Percentiles rank a stretch among this genome's conserved stretches.
phyloP scores from a whole-genome alignment of 2,113 vertebrate genomes.

The Thalassarche chlororhynchos region DNA sequence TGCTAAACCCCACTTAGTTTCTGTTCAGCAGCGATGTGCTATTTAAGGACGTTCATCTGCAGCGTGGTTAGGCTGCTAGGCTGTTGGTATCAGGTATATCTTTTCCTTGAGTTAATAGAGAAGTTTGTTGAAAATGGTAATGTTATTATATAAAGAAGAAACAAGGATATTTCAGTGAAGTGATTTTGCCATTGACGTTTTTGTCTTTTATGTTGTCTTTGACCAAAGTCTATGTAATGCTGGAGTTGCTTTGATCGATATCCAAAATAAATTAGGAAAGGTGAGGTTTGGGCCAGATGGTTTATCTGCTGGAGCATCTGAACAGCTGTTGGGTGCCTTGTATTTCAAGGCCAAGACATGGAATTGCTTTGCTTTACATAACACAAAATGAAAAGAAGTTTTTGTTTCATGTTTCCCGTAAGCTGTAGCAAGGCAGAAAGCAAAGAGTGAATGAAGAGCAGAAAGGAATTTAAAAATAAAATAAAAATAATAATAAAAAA shows the following conservation, averaged over 20 bases:
- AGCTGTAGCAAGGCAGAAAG: not conserved
- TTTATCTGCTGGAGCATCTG: slow-evolving; percentile 58
- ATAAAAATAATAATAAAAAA: not conserved
- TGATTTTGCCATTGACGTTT: not conserved
- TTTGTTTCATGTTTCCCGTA: slow-evolving; percentile 29
- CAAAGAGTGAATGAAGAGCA: not conserved
- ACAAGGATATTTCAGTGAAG: not conserved
- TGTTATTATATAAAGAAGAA: not conserved
- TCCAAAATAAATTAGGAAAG: slow-evolving; percentile 19
- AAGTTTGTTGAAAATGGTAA: not conserved
- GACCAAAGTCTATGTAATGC: not conserved
- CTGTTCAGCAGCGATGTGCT: not conserved
- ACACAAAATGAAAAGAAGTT: slow-evolving; percentile 17
- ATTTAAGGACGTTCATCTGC: not conserved
- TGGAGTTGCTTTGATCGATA: slow-evolving; percentile 17
- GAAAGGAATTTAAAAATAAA: not conserved
- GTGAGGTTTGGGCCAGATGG: slow-evolving; percentile 36
- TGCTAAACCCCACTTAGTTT: not conserved
- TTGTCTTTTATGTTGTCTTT: not conserved
- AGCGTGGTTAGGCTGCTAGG: not conserved
- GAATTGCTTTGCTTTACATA: slow-evolving; percentile 23
- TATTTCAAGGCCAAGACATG: not conserved
- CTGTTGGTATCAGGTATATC: not conserved
- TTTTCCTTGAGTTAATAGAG: not conserved
- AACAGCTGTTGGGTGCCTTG: slow-evolving; percentile 43